Evolutionary conservation across 2,888 invertebrate genomes (phyloP).

Genomic region (Epinotia demarniana): DNA sequence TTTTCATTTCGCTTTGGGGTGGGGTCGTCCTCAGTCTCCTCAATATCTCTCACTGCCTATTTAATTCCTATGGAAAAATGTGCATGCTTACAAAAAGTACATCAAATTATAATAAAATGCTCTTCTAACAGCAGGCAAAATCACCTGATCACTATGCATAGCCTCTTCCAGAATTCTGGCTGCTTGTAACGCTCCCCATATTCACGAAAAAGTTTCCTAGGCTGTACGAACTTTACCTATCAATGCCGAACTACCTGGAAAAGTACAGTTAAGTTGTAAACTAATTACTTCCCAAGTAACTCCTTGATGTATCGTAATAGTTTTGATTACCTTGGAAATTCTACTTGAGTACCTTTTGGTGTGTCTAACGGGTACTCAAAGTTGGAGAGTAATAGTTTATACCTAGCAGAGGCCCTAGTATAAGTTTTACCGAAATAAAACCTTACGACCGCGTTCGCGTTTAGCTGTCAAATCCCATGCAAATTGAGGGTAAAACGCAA

Average conservation of each 20-base stretch:
- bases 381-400: neutral
- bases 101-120: neutral
- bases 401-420: too few relatives aligned
- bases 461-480: too few relatives aligned
- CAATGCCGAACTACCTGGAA: slow-evolving; percentile 10
- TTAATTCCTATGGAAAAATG: neutral
- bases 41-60: too few relatives aligned
- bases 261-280: slow-evolving; percentile 5
- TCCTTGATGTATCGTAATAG: slow-evolving; percentile 27
- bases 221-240: slow-evolving; percentile 23
- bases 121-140: neutral
- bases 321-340: slow-evolving; percentile 25
- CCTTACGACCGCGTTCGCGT: too few relatives aligned
- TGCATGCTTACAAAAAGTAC: neutral
- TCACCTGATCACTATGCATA: neutral
- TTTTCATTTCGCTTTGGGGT: too few relatives aligned
- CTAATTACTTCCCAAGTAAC: slow-evolving; percentile 19
- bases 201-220: slow-evolving; percentile 20
- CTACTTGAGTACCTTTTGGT: slow-evolving; percentile 11
- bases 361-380: neutral
- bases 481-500: too few relatives aligned
- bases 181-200: neutral
- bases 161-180: neutral
- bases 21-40: too few relatives aligned
- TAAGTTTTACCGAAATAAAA: too few relatives aligned